Evolutionary conservation across 1,140 invertebrate genomes (phyloP), one percentile per base, ranked within the genome.

Genomic region (Olivierus martensii): DNA sequence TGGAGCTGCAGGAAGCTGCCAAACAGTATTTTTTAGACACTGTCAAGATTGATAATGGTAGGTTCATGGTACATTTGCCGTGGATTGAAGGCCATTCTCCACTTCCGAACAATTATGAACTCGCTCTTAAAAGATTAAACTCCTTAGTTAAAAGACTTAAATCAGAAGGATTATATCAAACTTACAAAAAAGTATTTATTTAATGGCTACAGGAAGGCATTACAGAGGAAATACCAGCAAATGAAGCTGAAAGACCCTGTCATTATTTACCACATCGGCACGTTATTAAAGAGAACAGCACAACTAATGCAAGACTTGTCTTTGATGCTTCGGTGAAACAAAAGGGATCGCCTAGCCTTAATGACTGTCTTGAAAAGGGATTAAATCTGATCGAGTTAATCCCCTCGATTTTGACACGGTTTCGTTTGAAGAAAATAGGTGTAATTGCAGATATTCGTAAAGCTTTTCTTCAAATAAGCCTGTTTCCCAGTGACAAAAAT

Each of bases 251-350:
- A 42, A 28, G 28, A 21, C 35, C 61, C 38, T 62, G 53, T 49
- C 55, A 65, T 55, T 68, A 61, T 55, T 54, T 69, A 48, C 63
- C 67, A 44, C 66, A 68, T 28, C 15, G 14, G 7, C 34, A 52
- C 0, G 55, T 64, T 28, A 28, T 58, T 10, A 48, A 41, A 17
- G 53, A 63, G 22, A 44, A 55, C 9, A 56, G 19, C 6, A 46
- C 48, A 49, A 53, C 45, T 11, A 59, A 53, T 22, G 62, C 53
- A 10, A 14, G 41, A 34, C 17, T n/a, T 3, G 46, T 53, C 11
- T 57, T 53, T 34, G 47, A 53, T 43, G 55, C 21, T 15, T 51
- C 42, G 4, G 53, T 38, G 0, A 49, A 55, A 17, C 43, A 21
- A 45, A 53, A 48, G 22, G 55, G 45, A 10, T 43, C 6, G 0